Conservation (phyloP, 1,140 invertebrate species). For the Drosophila auraria region DNA sequence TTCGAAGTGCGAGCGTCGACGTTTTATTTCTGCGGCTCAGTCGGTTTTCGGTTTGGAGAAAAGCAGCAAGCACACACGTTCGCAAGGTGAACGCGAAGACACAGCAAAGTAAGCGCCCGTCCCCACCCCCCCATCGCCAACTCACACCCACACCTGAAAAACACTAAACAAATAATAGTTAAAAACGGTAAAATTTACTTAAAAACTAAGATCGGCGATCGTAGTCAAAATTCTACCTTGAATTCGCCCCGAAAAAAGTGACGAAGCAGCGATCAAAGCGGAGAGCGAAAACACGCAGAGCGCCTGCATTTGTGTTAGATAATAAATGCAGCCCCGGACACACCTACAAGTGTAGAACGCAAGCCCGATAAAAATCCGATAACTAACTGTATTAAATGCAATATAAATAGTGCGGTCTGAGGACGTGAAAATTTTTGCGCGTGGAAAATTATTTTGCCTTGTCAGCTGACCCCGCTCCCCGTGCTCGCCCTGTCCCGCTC, state of each 20-base stretch:
- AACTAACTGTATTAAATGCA: slow-evolving; percentile 6
- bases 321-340: slow-evolving; percentile 52
- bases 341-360: neutral
- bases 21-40: slow-evolving; percentile 61
- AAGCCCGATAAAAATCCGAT: neutral
- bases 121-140: slow-evolving; percentile 3
- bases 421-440: slow-evolving; percentile 34
- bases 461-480: slow-evolving; percentile 72
- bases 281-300: slow-evolving; percentile 20
- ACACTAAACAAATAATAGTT: slow-evolving; percentile 30
- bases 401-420: slow-evolving; percentile 47
- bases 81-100: slow-evolving; percentile 72
- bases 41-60: slow-evolving; percentile 77
- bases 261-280: slow-evolving; percentile 47
- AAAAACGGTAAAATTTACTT: neutral
- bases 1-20: slow-evolving; percentile 69
- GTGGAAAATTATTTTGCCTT: slow-evolving; percentile 59
- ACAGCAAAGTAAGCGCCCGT: slow-evolving; percentile 67
- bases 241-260: slow-evolving; percentile 45
- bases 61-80: slow-evolving; percentile 70
- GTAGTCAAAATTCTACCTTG: slow-evolving; percentile 8
- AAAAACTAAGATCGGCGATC: slow-evolving; percentile 5
- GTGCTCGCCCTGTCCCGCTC: slow-evolving; percentile 24
- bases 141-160: slow-evolving; percentile 19
- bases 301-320: slow-evolving; percentile 60